phyloP scores from a whole-genome alignment of 1,140 invertebrate genomes.

The Drosophila tristis region DNA sequence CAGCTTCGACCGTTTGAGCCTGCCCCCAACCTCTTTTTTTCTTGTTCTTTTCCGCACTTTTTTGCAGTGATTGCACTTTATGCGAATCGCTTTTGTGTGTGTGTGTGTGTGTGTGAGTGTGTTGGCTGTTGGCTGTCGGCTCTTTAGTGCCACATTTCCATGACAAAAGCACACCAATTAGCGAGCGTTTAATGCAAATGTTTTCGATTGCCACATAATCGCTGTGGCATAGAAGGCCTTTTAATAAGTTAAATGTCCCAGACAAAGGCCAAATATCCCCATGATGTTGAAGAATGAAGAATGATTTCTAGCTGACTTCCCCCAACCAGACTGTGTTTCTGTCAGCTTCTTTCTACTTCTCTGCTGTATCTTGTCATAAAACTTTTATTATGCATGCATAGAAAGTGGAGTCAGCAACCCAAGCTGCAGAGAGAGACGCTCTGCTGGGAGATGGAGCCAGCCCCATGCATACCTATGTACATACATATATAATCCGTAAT shows the following conservation, averaged over 20 bases:
- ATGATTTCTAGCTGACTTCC: neutral
- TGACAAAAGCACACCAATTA: conserved; percentile 77
- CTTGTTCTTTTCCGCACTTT: conserved; percentile 13
- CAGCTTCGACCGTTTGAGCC: conserved; percentile 9
- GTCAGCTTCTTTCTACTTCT: conserved; percentile 18
- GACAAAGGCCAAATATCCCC: conserved; percentile 24
- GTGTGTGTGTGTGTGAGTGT: conserved; percentile 2
- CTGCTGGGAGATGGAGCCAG: neutral
- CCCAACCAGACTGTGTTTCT: conserved; percentile 20
- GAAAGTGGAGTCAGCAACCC: neutral
- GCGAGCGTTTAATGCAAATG: conserved; percentile 72
- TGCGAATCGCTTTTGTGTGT: conserved; percentile 53
- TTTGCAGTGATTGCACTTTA: conserved; percentile 64
- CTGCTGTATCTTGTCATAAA: conserved; percentile 41
- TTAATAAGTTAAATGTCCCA: conserved; percentile 54
- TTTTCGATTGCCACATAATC: conserved; percentile 64
- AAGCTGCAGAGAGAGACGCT: neutral
- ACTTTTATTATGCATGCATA: conserved; percentile 60
- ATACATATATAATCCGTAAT: conserved; percentile 1
- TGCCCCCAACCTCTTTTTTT: conserved; percentile 12
- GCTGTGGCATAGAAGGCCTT: conserved; percentile 52
- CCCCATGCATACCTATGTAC: neutral
- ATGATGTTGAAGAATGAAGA: conserved; percentile 4
- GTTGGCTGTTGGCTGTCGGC: conserved; percentile 14
- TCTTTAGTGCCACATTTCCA: conserved; percentile 65